phyloP scores from a whole-genome alignment of 2,113 vertebrate genomes.

The Heloderma charlesbogerti region DNA sequence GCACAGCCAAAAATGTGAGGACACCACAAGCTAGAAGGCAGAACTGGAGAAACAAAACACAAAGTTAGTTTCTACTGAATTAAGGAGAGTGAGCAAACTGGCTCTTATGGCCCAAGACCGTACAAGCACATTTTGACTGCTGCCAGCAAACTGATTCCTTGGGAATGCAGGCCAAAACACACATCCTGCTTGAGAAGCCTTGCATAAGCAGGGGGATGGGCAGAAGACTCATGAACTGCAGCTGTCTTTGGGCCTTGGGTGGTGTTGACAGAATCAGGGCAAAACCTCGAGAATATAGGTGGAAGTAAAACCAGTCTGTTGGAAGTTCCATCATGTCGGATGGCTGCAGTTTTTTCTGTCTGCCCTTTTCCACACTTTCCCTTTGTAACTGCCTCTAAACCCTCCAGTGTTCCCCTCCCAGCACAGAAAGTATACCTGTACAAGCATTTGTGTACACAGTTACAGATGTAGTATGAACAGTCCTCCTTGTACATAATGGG shows the following conservation, averaged over 20 bases:
- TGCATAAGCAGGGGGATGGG: too few relatives aligned
- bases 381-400: not conserved
- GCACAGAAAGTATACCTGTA: not conserved
- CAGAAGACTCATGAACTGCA: not conserved
- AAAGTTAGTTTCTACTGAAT: constrained; percentile 46
- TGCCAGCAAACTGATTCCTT: not conserved
- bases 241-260: not conserved
- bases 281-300: not conserved
- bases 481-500: not conserved
- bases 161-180: not conserved
- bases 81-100: not conserved
- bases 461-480: not conserved
- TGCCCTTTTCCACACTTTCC: too few relatives aligned
- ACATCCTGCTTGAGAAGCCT: not conserved
- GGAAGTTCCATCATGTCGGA: not conserved
- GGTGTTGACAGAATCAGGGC: too few relatives aligned
- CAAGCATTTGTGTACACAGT: too few relatives aligned
- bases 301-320: not conserved
- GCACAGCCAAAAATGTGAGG: constrained; percentile 86
- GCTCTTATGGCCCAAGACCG: not conserved
- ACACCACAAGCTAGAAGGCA: constrained; percentile 90
- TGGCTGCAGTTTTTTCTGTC: not conserved
- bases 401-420: too few relatives aligned
- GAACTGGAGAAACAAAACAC: constrained; percentile 82
- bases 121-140: not conserved